Percentiles rank a stretch among this genome's conserved stretches.
Evolutionary conservation across 2,113 vertebrate genomes (phyloP).

Genomic region (Myrmophylax atrothorax): DNA sequence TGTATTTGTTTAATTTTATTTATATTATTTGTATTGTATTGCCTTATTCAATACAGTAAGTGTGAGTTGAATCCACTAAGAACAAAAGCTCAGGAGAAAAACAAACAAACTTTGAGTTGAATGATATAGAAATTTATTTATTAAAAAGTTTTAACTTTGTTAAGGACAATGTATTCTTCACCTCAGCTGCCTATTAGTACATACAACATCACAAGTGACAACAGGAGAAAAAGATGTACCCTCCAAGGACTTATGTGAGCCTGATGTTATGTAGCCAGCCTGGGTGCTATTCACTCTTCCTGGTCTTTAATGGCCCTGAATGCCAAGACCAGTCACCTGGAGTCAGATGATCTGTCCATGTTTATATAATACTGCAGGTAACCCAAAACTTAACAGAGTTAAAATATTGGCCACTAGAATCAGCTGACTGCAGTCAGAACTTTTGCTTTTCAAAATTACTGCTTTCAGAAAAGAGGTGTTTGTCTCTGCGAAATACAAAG

Average conservation of each 20-base stretch:
- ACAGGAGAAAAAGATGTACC: not conserved
- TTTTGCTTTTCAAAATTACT: not conserved
- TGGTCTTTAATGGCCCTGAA: not conserved
- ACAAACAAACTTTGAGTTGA: not conserved
- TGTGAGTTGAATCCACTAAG: not conserved
- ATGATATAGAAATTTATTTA: not conserved
- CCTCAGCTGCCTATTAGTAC: not conserved
- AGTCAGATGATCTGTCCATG: not conserved
- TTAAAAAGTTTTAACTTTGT: not conserved
- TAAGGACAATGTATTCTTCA: not conserved
- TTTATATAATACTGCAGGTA: not conserved
- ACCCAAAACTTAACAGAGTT: not conserved
- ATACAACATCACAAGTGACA: not conserved
- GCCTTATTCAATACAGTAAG: not conserved
- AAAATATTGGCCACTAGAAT: not conserved
- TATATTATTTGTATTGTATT: not conserved
- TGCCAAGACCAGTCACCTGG: not conserved
- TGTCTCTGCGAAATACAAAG: not conserved
- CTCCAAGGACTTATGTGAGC: not conserved
- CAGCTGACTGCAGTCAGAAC: not conserved
- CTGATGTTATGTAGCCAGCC: not conserved
- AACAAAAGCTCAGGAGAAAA: not conserved
- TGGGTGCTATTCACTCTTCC: not conserved
- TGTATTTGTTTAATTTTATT: not conserved
- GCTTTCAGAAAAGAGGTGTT: fast-evolving